Conservation (phyloP, 2,113 vertebrate species). For the Hippolais icterina region DNA sequence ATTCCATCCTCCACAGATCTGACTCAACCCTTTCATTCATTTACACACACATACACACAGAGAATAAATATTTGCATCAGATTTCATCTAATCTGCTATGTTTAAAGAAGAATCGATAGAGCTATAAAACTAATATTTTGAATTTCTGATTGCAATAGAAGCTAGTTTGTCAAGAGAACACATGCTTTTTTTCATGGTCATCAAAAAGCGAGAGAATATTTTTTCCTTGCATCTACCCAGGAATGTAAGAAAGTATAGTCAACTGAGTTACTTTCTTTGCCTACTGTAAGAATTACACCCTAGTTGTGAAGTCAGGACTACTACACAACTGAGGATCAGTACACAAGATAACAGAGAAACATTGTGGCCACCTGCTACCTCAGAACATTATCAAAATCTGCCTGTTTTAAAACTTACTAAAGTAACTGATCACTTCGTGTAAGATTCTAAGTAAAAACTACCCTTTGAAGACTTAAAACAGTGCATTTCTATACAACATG, state of each 20-base stretch:
- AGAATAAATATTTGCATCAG: neutral
- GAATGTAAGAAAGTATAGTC: neutral
- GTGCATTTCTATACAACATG: neutral
- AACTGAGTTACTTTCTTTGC: neutral
- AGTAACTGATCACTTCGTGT: neutral
- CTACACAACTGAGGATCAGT: neutral
- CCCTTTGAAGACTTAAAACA: neutral
- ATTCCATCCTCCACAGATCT: neutral
- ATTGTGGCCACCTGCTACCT: neutral
- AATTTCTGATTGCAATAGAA: neutral
- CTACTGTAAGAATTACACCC: neutral
- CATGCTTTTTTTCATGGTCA: neutral
- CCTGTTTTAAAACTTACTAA: neutral
- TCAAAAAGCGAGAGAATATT: neutral
- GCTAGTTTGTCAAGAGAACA: accelerated
- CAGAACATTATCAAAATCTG: neutral
- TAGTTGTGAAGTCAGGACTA: neutral
- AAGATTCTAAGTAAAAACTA: neutral
- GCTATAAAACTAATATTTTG: neutral
- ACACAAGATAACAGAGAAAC: neutral
- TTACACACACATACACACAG: neutral
- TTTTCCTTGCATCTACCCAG: neutral
- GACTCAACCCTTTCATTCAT: neutral
- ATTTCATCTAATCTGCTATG: neutral
- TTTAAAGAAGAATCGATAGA: neutral